A percentile compares a stretch with the other conserved stretches of the same genome.
Conservation (phyloP, 2,797 vertebrate genomes). For the Mycteria americana region DNA sequence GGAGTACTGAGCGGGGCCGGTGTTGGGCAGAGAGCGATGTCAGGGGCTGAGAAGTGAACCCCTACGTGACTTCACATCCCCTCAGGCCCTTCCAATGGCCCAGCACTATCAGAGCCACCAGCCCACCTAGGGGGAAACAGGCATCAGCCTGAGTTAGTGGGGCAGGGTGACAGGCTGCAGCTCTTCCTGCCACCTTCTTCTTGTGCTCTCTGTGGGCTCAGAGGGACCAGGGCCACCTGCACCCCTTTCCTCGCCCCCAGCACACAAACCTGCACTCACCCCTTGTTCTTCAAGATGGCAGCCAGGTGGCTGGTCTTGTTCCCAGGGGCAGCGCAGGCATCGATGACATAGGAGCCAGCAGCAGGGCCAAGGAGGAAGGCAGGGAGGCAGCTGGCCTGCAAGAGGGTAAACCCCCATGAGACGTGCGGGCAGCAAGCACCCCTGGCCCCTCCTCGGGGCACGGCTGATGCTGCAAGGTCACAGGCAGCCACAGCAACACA, state of each 20-base stretch:
- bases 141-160: background rate
- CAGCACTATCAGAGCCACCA: no score
- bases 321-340: conserved; percentile 93
- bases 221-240: background rate
- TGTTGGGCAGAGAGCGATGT: background rate
- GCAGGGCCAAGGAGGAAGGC: conserved; percentile 84
- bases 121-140: background rate
- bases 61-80: rapidly evolving
- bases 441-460: background rate
- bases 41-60: background rate
- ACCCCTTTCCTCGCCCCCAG: background rate
- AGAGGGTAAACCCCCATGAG: rapidly evolving
- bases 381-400: conserved; percentile 92
- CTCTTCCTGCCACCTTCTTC: background rate
- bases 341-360: conserved; percentile 82
- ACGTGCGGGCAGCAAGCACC: background rate
- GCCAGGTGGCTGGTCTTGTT: conserved; percentile 97
- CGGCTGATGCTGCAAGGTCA: rapidly evolving
- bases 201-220: background rate
- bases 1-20: rapidly evolving
- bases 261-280: conserved; percentile 69
- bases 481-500: background rate
- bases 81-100: background rate
- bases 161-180: background rate
- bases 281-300: conserved; percentile 89